A percentile compares a stretch with the other conserved stretches of the same genome.
Evolutionary conservation across 2,888 invertebrate species (phyloP).

Genomic region (Ichneumoninae sp.): DNA sequence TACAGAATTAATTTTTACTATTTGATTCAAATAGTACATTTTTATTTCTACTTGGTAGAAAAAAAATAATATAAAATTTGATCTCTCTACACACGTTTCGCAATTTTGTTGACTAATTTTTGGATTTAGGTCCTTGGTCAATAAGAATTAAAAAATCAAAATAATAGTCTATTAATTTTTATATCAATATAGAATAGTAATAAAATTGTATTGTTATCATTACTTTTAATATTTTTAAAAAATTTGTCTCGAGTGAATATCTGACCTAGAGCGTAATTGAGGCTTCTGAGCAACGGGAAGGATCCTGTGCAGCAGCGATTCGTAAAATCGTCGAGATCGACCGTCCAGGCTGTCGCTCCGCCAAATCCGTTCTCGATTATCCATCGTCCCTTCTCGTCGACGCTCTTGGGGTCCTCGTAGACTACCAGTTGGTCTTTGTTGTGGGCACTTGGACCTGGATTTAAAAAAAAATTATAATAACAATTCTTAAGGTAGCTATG

Average conservation of each 20-base stretch:
- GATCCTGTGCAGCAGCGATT: constrained; percentile 93
- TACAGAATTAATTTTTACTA: background rate
- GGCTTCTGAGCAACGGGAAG: constrained; percentile 91
- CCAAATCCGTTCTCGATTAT: constrained; percentile 90
- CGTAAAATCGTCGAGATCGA: constrained; percentile 94
- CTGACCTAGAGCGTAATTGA: constrained; percentile 91
- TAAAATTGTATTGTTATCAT: too few relatives aligned
- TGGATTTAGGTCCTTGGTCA: background rate
- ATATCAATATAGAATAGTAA: too few relatives aligned
- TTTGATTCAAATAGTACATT: background rate
- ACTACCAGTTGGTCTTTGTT: constrained; percentile 95
- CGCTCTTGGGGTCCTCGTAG: constrained; percentile 92
- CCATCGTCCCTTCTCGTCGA: constrained; percentile 91
- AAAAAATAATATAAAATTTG: background rate
- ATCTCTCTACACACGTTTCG: background rate
- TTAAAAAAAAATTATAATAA: background rate
- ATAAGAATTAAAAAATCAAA: background rate
- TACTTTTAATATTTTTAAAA: too few relatives aligned
- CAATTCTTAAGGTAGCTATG: too few relatives aligned
- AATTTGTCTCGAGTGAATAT: constrained; percentile 66
- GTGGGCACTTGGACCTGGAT: constrained; percentile 90
- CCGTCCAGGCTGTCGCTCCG: constrained; percentile 94
- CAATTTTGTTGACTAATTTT: background rate
- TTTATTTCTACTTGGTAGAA: background rate
- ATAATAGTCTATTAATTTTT: background rate